Percentiles rank a stretch among this genome's conserved stretches.
Conservation (phyloP, 1,140 invertebrate genomes). For the Protaetia brevitarsis region DNA sequence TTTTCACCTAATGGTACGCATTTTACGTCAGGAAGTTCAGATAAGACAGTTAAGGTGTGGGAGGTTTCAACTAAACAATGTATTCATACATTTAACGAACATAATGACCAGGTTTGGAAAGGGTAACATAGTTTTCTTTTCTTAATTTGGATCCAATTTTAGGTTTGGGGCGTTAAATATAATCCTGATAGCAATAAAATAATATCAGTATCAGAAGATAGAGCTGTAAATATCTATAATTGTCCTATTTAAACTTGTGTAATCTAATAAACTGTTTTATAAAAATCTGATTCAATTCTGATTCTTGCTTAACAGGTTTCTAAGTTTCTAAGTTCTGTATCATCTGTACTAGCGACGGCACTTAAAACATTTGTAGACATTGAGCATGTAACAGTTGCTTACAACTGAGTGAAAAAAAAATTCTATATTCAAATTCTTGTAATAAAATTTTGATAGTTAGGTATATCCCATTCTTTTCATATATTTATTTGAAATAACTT, state of each 20-base stretch:
- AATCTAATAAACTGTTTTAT: slow-evolving; percentile 10
- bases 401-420: no score
- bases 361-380: no score
- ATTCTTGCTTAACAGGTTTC: no score
- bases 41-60: slow-evolving; percentile 96
- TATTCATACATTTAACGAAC: slow-evolving; percentile 90
- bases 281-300: no score
- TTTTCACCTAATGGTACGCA: slow-evolving; percentile 88
- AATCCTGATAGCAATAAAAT: slow-evolving; percentile 77
- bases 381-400: no score
- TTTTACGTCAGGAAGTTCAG: slow-evolving; percentile 94
- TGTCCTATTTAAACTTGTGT: slow-evolving; percentile 56
- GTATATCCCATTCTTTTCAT: no score
- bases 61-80: slow-evolving; percentile 82
- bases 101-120: slow-evolving; percentile 76
- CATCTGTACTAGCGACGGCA: no score
- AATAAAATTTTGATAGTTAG: no score
- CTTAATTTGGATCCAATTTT: slow-evolving; percentile 49
- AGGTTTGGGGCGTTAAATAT: slow-evolving; percentile 87
- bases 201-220: slow-evolving; percentile 89
- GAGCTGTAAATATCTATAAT: slow-evolving; percentile 83
- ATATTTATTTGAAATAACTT: no score
- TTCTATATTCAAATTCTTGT: no score
- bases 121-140: background rate
- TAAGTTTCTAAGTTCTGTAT: no score